Conservation (phyloP, 2,797 vertebrate species). For the Salarias fasciatus region DNA sequence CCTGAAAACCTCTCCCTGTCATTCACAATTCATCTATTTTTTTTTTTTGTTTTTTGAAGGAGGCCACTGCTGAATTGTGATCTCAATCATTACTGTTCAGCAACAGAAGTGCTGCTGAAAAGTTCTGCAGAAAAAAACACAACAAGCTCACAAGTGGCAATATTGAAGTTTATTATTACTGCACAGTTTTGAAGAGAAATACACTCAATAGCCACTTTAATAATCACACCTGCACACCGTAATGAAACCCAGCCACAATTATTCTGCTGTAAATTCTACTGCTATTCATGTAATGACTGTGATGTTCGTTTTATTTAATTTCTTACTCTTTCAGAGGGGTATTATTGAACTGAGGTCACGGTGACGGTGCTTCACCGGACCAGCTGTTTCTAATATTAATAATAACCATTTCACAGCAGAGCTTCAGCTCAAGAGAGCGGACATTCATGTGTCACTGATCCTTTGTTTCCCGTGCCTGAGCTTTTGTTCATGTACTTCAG, state of each 20-base stretch:
- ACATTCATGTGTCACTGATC: slow-evolving; percentile 23
- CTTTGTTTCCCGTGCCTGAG: slow-evolving; percentile 13
- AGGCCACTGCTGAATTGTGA: not conserved
- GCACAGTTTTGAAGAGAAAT: not conserved
- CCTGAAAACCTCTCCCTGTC: not conserved
- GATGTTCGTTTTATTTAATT: not conserved
- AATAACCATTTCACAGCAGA: slow-evolving; percentile 6
- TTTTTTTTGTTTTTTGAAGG: no score
- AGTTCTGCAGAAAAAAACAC: not conserved
- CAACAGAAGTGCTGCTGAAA: not conserved
- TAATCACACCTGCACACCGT: not conserved
- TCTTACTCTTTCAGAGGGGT: not conserved
- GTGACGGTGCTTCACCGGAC: not conserved
- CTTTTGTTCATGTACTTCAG: slow-evolving; percentile 4
- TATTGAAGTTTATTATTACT: no score
- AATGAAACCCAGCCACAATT: not conserved
- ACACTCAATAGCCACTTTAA: not conserved
- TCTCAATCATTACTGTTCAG: not conserved
- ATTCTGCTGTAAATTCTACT: not conserved
- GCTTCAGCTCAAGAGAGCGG: no score
- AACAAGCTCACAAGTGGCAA: slow-evolving; percentile 1
- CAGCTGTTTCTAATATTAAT: not conserved
- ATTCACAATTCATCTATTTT: not conserved
- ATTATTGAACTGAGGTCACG: not conserved
- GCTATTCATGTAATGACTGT: not conserved